Base-by-base conservation (phyloP, 2,797 vertebrate species). In the Liparis tanakae region DNA sequence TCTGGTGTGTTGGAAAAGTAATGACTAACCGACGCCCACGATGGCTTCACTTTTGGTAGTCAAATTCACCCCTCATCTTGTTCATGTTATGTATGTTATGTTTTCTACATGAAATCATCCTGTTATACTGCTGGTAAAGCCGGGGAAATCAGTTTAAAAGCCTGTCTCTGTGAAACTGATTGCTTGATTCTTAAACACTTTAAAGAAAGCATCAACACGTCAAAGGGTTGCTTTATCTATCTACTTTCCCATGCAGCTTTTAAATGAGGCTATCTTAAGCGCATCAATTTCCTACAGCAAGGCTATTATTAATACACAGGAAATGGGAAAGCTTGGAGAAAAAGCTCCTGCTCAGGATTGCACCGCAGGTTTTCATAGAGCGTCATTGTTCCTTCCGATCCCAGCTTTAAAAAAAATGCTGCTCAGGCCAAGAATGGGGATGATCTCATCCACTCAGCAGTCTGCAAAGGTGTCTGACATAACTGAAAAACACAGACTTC, bases 251-350 rank as follows among this genome's bases (percentile, higher is more conserved):
- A 54, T 22, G 65, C 72, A 59, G 68, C 62, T 51, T 53, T 78
- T 85, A 62, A 89, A 78, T 55, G 50, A 81, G 54, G 75, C 63
- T 59, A 62, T 85, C 83, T 81, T 83, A 60, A 85, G 67, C 72
- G 74, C 79, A 73, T 87, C 70, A 74, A 75, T 76, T 91, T 91
- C 67, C 86, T 72, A 15, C 53, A 36, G 33, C 30, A 48, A 70
- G 61, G 43, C 80, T 85, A 91, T 92, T 88, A 93, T 91, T 91
- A 92, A 93, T 92, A 88, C 88, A 92, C 84, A 91, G 90, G 90
- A 94, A 91, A 77, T 74, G 70, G 83, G 86, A 85, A 85, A 78
- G 81, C 85, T 74, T 48, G 64, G 81, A 81, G 77, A 79, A 79
- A 72, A 61, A 65, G 77, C n/a, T 56, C 50, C 74, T 82, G 75